These are phyloP conservation scores for Drosophila limbata DNA, from an alignment of 2,888 invertebrate species.

Conservation along the genomic window DNA sequence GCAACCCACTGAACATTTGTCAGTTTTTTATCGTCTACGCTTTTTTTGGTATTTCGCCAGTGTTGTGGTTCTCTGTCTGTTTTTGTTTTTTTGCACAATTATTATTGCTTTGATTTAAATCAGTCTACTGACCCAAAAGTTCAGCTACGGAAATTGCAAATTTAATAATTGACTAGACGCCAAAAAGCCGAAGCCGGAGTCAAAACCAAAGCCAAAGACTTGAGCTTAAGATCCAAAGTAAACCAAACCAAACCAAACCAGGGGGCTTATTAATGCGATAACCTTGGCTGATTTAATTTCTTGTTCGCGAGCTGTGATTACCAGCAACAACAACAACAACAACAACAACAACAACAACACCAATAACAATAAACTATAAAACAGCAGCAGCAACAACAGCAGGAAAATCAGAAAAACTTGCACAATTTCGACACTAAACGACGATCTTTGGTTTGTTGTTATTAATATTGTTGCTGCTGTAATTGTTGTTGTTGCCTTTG, in stretches of 20 bases:
- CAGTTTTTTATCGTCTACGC: constrained; percentile 59
- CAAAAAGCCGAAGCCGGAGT: constrained; percentile 33
- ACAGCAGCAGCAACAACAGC: constrained; percentile 37
- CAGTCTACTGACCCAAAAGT: constrained; percentile 83
- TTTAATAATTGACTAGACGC: constrained; percentile 82
- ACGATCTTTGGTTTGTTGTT: constrained; percentile 52
- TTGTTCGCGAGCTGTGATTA: constrained; percentile 70
- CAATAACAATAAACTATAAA: constrained; percentile 40
- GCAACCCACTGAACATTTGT: constrained; percentile 60
- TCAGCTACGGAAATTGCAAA: constrained; percentile 84
- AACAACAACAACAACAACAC: constrained; percentile 28
- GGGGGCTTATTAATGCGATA: constrained; percentile 81
- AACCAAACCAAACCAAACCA: constrained; percentile 56
- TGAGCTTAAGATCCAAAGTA: constrained; percentile 22
- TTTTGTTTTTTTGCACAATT: constrained; percentile 69
- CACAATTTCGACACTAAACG: constrained; percentile 82
- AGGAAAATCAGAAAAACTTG: constrained; percentile 61
- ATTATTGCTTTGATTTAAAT: constrained; percentile 84
- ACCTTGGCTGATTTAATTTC: constrained; percentile 81
- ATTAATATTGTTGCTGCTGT: constrained; percentile 36
- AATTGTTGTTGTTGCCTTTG: constrained; percentile 25
- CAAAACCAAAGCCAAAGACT: constrained; percentile 23
- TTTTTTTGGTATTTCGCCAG: constrained; percentile 50
- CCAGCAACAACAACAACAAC: constrained; percentile 32
- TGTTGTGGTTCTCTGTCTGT: constrained; percentile 41